Evolutionary conservation across 1,140 invertebrate species (phyloP).

Genomic region (Drosophila sp.): DNA sequence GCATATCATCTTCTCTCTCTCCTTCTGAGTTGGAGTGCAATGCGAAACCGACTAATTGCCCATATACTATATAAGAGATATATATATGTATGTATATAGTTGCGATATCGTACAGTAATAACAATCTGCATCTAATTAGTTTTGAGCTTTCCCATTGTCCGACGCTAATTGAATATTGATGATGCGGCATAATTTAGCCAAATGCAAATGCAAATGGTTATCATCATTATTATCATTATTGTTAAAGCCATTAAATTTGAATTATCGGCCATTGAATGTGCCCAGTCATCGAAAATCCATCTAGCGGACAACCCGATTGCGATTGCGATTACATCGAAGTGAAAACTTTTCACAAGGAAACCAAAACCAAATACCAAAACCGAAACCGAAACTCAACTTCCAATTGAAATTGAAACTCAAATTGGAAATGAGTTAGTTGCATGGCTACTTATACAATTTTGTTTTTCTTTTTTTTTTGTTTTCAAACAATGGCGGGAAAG

Average conservation of each 20-base stretch:
- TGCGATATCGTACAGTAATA: neutral
- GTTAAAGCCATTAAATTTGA: conserved; percentile 61
- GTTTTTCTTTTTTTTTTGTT: neutral
- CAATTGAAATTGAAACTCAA: conserved; percentile 36
- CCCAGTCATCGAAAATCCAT: conserved; percentile 36
- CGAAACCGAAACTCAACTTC: neutral
- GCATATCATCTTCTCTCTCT: conserved; percentile 1
- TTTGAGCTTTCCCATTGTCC: conserved; percentile 46
- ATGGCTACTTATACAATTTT: conserved; percentile 32
- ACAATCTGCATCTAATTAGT: conserved; percentile 31
- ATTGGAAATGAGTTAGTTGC: conserved; percentile 14
- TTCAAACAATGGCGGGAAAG: conserved; percentile 3
- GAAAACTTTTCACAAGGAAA: conserved; percentile 71
- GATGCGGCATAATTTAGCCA: conserved; percentile 43
- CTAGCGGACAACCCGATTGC: conserved; percentile 25
- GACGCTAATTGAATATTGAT: conserved; percentile 60
- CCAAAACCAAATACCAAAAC: neutral
- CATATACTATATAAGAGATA: too few species aligned
- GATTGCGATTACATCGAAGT: conserved; percentile 47
- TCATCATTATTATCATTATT: conserved; percentile 24
- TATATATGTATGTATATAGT: neutral
- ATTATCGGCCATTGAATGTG: conserved; percentile 44
- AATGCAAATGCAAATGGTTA: conserved; percentile 44
- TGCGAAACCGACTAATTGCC: neutral
- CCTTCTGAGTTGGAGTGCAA: neutral